These are phyloP conservation scores for Pachycephus smyrnensis DNA, from an alignment of 2,888 invertebrate species.

Conservation along the genomic window DNA sequence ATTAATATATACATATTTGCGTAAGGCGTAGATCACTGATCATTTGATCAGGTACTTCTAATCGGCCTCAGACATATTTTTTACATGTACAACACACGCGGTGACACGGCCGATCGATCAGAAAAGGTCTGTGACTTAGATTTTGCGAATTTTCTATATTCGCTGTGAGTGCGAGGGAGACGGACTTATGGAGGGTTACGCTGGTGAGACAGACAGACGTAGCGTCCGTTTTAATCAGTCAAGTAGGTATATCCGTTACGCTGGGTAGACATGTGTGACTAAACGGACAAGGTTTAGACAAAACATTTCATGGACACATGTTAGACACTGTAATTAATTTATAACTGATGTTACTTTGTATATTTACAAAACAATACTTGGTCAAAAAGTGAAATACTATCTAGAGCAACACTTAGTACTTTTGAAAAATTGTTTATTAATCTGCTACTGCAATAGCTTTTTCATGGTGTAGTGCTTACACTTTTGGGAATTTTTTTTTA, in stretches of 20 bases:
- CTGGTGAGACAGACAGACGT: not conserved
- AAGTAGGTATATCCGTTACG: not conserved
- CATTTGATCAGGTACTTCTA: not conserved
- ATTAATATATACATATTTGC: slow-evolving; percentile 1
- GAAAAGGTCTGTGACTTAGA: not conserved
- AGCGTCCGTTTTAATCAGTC: not conserved
- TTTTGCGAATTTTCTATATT: not conserved
- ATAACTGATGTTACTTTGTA: not conserved
- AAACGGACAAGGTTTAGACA: not conserved
- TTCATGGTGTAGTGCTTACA: not conserved
- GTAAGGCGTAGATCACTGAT: not conserved
- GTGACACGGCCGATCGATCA: not conserved
- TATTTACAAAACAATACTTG: not conserved
- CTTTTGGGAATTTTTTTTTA: not conserved
- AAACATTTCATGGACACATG: not conserved
- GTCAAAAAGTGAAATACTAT: not conserved
- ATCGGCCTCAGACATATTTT: not conserved
- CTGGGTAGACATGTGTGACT: not conserved
- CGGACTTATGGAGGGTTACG: not conserved
- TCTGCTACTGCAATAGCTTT: not conserved
- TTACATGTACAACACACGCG: not conserved
- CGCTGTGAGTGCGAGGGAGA: not conserved
- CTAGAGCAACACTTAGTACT: not conserved
- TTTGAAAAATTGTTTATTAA: not conserved
- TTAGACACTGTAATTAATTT: not conserved